phyloP scores from a whole-genome alignment of 2,113 vertebrate species.

The Scatophagus argus region DNA sequence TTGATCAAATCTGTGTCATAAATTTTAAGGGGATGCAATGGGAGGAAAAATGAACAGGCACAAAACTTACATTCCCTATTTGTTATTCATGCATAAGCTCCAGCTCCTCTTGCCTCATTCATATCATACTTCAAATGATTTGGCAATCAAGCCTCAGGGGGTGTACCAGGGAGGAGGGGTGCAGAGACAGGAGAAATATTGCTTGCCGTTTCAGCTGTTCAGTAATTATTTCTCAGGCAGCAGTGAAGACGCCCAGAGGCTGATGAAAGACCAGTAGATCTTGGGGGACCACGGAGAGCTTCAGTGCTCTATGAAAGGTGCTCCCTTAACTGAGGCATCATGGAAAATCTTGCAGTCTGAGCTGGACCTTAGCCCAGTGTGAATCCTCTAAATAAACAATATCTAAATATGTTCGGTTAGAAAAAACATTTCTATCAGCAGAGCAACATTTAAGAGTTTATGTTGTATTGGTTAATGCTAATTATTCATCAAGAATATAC shows the following conservation, averaged over 20 bases:
- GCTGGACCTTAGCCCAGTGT: constrained; percentile 33
- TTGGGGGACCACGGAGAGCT: constrained; percentile 61
- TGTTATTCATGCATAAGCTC: constrained; percentile 76
- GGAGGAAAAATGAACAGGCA: constrained; percentile 18
- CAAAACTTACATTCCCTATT: constrained; percentile 58
- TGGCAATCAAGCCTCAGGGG: constrained; percentile 75
- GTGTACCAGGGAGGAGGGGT: constrained; percentile 16
- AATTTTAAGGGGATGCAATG: constrained; percentile 20
- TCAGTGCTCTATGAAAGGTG: constrained; percentile 42
- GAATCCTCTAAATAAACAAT: constrained; percentile 5
- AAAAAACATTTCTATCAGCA: not conserved
- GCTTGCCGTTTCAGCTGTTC: constrained; percentile 67
- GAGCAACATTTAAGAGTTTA: not conserved
- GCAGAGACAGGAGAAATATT: constrained; percentile 70
- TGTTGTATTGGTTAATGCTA: not conserved
- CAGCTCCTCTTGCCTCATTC: constrained; percentile 70
- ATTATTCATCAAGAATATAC: too few species aligned
- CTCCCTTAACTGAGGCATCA: constrained; percentile 64
- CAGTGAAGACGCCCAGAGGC: constrained; percentile 57
- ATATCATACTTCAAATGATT: constrained; percentile 80
- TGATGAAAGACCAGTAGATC: constrained; percentile 75
- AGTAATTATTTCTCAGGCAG: constrained; percentile 78
- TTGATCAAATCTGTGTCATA: constrained; percentile 51
- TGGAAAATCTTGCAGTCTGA: constrained; percentile 59
- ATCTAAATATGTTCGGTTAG: not conserved